Percentiles rank a stretch among this genome's conserved stretches.
Conservation (phyloP, 1,140 invertebrate genomes). For the Pseudachorutes palmiensis region DNA sequence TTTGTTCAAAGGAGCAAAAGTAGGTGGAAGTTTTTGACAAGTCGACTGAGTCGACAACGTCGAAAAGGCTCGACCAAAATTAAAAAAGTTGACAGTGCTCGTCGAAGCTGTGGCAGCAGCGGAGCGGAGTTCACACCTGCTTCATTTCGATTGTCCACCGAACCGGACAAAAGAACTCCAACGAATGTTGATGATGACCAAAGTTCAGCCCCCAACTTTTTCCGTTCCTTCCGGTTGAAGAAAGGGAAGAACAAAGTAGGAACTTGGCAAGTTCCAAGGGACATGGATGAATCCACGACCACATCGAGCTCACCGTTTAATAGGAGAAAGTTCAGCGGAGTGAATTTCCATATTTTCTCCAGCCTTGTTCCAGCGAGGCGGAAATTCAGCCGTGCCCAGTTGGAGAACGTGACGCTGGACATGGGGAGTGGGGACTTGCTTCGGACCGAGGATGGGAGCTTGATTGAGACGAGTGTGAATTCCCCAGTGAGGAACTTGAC, state of each 20-base stretch:
- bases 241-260: slow-evolving; percentile 30
- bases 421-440: slow-evolving; percentile 31
- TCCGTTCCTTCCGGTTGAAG: slow-evolving; percentile 29
- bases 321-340: not conserved
- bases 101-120: slow-evolving; percentile 16
- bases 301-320: not conserved
- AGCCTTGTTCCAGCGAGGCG: not conserved
- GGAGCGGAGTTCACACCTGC: not conserved
- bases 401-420: slow-evolving; percentile 34
- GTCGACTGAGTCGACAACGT: slow-evolving; percentile 6
- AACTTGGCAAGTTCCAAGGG: not conserved
- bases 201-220: slow-evolving; percentile 19
- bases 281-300: not conserved
- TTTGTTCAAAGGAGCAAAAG: no score
- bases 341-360: slow-evolving; percentile 3
- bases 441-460: slow-evolving; percentile 29
- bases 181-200: not conserved
- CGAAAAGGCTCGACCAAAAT: slow-evolving; percentile 6
- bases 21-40: slow-evolving; percentile 22
- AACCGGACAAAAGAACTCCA: not conserved
- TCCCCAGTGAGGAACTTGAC: slow-evolving; percentile 5
- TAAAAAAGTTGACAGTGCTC: slow-evolving; percentile 13
- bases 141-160: not conserved
- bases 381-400: slow-evolving; percentile 16
- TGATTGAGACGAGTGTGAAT: slow-evolving; percentile 21